Conservation (phyloP, 2,797 vertebrate genomes). For the Philypnodon macrostomus region DNA sequence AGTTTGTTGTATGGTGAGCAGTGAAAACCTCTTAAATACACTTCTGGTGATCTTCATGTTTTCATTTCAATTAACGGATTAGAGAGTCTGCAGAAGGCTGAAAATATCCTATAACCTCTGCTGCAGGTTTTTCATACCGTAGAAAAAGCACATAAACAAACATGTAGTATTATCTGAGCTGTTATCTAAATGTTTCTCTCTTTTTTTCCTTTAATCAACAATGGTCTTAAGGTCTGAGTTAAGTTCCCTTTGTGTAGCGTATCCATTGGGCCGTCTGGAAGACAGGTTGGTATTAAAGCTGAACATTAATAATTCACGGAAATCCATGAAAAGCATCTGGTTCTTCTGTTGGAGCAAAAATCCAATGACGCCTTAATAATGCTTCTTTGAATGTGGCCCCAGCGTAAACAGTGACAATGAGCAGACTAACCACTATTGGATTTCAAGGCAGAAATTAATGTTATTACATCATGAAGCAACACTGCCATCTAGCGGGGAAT, state of each 20-base stretch:
- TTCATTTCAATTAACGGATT: constrained; percentile 18
- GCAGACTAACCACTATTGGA: no score
- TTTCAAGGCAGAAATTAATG: neutral
- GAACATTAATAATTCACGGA: constrained; percentile 4
- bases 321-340: constrained; percentile 4
- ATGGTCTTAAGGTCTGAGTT: neutral
- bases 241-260: neutral
- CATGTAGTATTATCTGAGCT: neutral
- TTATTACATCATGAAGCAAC: neutral
- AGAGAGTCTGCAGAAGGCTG: neutral
- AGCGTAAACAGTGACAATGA: neutral
- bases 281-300: neutral
- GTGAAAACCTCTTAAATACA: constrained; percentile 13
- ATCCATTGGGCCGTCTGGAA: neutral
- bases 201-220: no score
- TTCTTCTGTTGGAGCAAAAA: neutral
- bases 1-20: constrained; percentile 14
- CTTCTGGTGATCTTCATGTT: constrained; percentile 7
- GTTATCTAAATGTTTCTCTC: no score
- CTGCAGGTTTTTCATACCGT: neutral
- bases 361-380: neutral
- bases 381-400: neutral
- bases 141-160: neutral
- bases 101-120: neutral
- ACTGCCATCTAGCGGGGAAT: neutral